Percentiles rank a stretch among this genome's conserved stretches.
These are phyloP conservation scores for Rhinichthys osculus DNA, from an alignment of 2,797 vertebrate species.

Conservation along the genomic window DNA sequence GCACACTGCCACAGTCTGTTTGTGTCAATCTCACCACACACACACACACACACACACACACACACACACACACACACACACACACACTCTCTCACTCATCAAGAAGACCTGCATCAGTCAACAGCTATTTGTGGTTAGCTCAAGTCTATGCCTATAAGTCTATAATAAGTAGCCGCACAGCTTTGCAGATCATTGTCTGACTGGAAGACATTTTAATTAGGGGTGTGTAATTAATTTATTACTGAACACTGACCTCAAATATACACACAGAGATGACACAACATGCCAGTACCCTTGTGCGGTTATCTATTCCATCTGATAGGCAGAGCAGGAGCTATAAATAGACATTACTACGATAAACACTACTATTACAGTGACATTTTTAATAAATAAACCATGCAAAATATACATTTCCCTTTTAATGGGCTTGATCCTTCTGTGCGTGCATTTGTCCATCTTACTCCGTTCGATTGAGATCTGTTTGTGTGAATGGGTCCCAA, in stretches of 20 bases:
- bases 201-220: conserved; percentile 41
- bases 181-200: conserved; percentile 28
- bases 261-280: neutral
- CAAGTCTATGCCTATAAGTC: neutral
- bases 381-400: neutral
- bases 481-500: conserved; percentile 7
- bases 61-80: no score
- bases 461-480: conserved; percentile 57
- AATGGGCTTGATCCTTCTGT: neutral
- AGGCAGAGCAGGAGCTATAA: neutral
- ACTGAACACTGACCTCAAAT: conserved; percentile 22
- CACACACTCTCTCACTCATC: neutral
- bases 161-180: conserved; percentile 13
- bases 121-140: conserved; percentile 20
- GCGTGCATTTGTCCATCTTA: conserved; percentile 22
- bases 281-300: neutral
- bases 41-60: conserved; percentile 18
- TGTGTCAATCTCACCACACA: neutral
- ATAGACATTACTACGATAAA: neutral
- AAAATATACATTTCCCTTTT: neutral
- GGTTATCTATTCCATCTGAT: conserved; percentile 8
- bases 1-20: conserved; percentile 2
- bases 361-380: no score
- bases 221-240: conserved; percentile 29
- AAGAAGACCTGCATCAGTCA: conserved; percentile 14